Percentiles rank a stretch among this genome's conserved stretches.
These are phyloP conservation scores for Agrochola lychnidis DNA, from an alignment of 2,888 invertebrate species.

Conservation along the genomic window DNA sequence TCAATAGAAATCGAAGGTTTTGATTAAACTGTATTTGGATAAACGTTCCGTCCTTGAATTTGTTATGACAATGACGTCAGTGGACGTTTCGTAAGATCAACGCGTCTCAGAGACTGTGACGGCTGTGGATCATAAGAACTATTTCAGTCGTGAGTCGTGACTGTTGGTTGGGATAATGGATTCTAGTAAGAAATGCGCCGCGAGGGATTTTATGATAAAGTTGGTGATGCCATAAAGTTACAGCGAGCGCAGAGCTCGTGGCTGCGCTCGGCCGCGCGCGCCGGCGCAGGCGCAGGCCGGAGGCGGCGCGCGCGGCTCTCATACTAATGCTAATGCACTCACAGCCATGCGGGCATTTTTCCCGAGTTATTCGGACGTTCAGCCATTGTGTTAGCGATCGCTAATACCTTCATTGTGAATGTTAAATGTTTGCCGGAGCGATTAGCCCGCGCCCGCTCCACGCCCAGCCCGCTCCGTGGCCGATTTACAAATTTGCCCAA, in stretches of 20 bases:
- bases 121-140: background rate
- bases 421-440: conserved; percentile 44
- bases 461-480: conserved; percentile 14
- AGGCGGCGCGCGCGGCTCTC: conserved; percentile 36
- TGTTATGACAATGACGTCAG: conserved; percentile 10
- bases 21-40: conserved; percentile 31
- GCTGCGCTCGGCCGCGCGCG: background rate
- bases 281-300: conserved; percentile 22
- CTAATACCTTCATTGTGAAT: conserved; percentile 37
- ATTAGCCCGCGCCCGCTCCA: conserved; percentile 18
- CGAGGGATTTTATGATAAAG: background rate
- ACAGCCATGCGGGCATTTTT: conserved; percentile 23
- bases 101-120: conserved; percentile 10
- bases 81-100: conserved; percentile 20
- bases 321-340: conserved; percentile 38
- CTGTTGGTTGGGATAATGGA: conserved; percentile 3
- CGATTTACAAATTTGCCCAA: conserved; percentile 28
- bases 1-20: conserved; percentile 50
- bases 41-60: conserved; percentile 41
- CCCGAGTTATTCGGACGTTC: conserved; percentile 37
- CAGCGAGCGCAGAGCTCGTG: background rate
- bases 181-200: conserved; percentile 4
- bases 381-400: conserved; percentile 44
- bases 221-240: conserved; percentile 6
- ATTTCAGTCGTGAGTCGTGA: conserved; percentile 12